Conservation (phyloP, 2,888 invertebrate genomes). For the Brachycybe producta region DNA sequence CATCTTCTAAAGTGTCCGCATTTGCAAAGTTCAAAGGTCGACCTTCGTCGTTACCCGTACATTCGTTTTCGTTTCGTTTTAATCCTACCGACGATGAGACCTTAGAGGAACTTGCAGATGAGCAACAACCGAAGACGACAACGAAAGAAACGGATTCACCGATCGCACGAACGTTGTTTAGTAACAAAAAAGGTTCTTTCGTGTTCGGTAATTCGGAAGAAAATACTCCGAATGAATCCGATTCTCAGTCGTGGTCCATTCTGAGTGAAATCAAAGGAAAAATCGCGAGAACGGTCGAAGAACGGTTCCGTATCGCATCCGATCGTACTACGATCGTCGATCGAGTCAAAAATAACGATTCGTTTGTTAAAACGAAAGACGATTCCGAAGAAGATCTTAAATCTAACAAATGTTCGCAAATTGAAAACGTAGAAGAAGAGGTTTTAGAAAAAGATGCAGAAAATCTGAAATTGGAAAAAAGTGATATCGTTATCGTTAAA, state of each 20-base stretch:
- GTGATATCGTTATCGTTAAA: too few relatives aligned
- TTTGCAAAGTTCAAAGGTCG: constrained; percentile 17
- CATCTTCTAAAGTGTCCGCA: too few relatives aligned
- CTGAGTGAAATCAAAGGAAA: constrained; percentile 50
- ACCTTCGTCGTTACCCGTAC: constrained; percentile 28
- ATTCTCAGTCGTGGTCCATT: constrained; percentile 48
- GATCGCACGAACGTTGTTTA: neutral
- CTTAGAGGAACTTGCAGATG: neutral
- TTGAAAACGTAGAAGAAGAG: neutral
- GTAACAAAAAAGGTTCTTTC: constrained; percentile 33
- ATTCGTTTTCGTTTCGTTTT: constrained; percentile 48
- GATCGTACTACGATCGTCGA: too few relatives aligned
- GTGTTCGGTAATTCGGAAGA: constrained; percentile 41
- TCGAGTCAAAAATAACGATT: constrained; percentile 1
- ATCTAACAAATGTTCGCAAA: neutral
- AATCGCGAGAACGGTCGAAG: constrained; percentile 63
- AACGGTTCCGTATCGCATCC: constrained; percentile 47
- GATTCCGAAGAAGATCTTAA: neutral
- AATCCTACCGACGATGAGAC: constrained; percentile 56
- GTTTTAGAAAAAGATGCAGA: neutral
- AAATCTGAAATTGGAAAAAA: too few relatives aligned
- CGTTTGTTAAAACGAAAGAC: constrained; percentile 1
- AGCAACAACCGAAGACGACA: neutral
- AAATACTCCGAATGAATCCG: constrained; percentile 3
- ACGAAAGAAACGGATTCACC: neutral